phyloP scores from a whole-genome alignment of 1,140 invertebrate genomes.

The Pseudomyrmex cubaensis region DNA sequence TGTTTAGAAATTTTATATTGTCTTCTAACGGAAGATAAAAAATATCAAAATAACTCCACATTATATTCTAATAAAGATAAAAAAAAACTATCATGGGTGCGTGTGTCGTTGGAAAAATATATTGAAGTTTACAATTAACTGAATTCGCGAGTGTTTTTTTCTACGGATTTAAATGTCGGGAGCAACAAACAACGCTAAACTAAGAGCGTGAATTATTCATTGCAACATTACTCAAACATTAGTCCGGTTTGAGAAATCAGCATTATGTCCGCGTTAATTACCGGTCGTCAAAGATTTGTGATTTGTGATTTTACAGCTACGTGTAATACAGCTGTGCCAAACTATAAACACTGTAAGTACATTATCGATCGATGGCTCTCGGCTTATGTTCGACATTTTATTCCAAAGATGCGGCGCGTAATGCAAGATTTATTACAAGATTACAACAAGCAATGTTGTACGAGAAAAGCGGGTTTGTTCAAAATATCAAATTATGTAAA shows the following conservation, averaged over 20 bases:
- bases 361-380: neutral
- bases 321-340: conserved; percentile 36
- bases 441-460: too few relatives aligned
- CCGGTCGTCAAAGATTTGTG: conserved; percentile 40
- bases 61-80: too few relatives aligned
- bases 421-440: neutral
- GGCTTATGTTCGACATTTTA: neutral
- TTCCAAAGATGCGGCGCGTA: conserved; percentile 9
- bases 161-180: neutral
- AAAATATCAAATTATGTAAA: neutral
- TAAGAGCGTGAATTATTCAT: neutral
- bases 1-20: too few relatives aligned
- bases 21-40: too few relatives aligned
- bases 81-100: too few relatives aligned
- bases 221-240: neutral
- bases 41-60: too few relatives aligned
- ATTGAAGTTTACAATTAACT: too few relatives aligned
- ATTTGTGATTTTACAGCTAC: conserved; percentile 48
- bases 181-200: neutral
- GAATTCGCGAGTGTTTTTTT: too few relatives aligned
- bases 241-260: neutral
- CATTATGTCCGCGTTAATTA: neutral
- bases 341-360: conserved; percentile 15
- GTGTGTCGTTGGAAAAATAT: too few relatives aligned
- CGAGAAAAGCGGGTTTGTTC: neutral